Conservation (phyloP, 2,797 vertebrate genomes). For the Pipistrellus nathusii region DNA sequence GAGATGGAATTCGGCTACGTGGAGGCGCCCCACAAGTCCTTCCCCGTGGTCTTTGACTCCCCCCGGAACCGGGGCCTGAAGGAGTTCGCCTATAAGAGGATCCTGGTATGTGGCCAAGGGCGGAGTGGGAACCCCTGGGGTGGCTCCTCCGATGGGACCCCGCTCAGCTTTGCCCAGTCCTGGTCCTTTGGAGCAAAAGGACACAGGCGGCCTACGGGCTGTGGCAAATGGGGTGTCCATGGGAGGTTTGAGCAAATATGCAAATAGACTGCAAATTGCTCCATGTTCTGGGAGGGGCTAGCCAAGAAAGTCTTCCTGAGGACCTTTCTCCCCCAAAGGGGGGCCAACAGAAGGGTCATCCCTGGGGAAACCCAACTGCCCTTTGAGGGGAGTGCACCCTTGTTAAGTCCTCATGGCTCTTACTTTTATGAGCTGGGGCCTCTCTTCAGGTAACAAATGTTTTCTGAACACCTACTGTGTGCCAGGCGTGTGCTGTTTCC, state of each 20-base stretch:
- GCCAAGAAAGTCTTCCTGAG: not conserved
- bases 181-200: not conserved
- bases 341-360: not conserved
- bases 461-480: not conserved
- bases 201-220: not conserved
- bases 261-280: not conserved
- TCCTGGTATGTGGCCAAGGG: conserved; percentile 88
- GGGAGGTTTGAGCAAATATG: not conserved
- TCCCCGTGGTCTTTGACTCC: conserved; percentile 93
- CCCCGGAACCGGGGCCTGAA: conserved; percentile 88
- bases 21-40: conserved; percentile 90
- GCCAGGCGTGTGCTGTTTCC: not conserved
- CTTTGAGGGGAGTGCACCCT: not conserved
- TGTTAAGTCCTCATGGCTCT: not conserved
- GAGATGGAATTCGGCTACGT: conserved; percentile 93
- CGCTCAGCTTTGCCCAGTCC: not conserved
- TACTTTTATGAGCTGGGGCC: not conserved
- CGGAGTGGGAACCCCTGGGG: not conserved
- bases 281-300: not conserved
- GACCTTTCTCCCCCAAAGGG: not conserved
- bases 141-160: not conserved
- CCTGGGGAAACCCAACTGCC: not conserved
- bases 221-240: not conserved
- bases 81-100: conserved; percentile 87
- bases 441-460: not conserved